Base-by-base conservation (phyloP, 1,140 invertebrate genomes). In the Idris sp. region DNA sequence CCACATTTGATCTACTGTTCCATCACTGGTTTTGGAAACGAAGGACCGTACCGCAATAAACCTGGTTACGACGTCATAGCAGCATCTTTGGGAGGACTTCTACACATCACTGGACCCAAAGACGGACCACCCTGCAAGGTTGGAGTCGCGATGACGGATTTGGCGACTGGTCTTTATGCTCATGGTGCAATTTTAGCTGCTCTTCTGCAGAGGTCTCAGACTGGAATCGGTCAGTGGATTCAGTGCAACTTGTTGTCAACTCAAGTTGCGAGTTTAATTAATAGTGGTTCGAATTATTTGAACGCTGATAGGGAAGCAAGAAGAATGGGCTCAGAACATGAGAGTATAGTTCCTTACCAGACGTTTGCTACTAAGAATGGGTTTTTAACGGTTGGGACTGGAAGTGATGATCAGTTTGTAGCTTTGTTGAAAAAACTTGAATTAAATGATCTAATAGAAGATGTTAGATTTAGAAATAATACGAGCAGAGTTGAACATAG, bases 31-130 rank as follows among this genome's bases (percentile, higher is more conserved):
- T 99, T 94, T 87, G 98, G 98, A 0, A 89, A 91, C 0, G 88
- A 89, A 36, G 97, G 97, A 1, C 96, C 96, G 0, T 98, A 98
- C 88, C 86, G 88, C 2, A 89, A 91, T 40, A 92, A 93, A 78
- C 94, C 96, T 13, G 97, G 97, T 48, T 99, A 98, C 88, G 97
- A 99, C 89, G 95, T 98, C 0, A 97, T 99, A 71, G 96, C 96
- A 8, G 92, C 96, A 5, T 97, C 96, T 0, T 89, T 97, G 51
- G 97, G 96, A 8, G 97, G 97, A 1, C 87, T 99, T 0, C 77
- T 99, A 33, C 91, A 96, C 79, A 94, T 97, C 11, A 99, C 97
- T 0, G 98, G 98, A 0, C 76, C 93, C 11, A 88, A 90, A 79
- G 87, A 93, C 81, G 79, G 79, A 91, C 77, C 93, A 18, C 97